Conservation (phyloP, 2,888 invertebrate species). For the Phymatocera aterrima region DNA sequence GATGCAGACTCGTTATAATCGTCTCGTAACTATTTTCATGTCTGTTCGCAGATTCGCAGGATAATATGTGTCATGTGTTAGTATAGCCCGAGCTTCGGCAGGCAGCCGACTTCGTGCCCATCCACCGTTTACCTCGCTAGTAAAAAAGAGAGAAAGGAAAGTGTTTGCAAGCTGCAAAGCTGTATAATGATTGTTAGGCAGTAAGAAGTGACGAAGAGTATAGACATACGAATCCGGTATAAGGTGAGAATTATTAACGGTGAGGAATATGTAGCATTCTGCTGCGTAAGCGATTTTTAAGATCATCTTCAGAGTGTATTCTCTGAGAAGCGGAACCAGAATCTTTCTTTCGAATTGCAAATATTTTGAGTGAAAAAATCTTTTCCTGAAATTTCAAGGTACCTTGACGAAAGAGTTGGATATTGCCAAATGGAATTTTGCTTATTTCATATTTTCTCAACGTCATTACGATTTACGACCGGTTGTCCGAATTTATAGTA, state of each 20-base stretch:
- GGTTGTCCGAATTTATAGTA: no score
- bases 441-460: no score
- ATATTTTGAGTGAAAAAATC: background rate
- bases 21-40: no score
- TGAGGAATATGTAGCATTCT: background rate
- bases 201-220: background rate
- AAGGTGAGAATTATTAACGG: constrained; percentile 26
- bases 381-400: background rate
- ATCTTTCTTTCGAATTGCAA: background rate
- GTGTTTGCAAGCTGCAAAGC: constrained; percentile 2
- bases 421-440: no score
- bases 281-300: constrained; percentile 20
- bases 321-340: background rate
- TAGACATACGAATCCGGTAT: background rate
- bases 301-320: constrained; percentile 1
- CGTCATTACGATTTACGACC: no score
- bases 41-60: background rate
- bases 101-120: no score
- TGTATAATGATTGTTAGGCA: constrained; percentile 14
- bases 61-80: background rate
- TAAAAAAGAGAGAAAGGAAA: constrained; percentile 3
- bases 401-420: no score
- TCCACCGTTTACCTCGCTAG: constrained; percentile 2
- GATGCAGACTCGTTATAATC: no score
- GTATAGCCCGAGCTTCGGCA: background rate